These are phyloP conservation scores for Paradoxurus hermaphroditus DNA, from an alignment of 2,113 vertebrate species.

Conservation along the genomic window DNA sequence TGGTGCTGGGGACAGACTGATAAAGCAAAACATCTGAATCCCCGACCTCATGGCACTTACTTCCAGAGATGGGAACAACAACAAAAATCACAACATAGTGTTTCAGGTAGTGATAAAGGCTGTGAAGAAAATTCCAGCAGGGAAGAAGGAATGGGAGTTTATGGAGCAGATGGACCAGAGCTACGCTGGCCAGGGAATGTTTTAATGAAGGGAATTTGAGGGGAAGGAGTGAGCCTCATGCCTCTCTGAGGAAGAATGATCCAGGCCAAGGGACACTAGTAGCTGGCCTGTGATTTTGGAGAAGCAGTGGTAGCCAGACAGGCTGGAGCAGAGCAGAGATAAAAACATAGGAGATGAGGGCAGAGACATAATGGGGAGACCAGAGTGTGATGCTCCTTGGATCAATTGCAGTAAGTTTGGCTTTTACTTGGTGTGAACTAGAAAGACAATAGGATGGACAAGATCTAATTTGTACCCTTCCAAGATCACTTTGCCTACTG, in stretches of 20 bases:
- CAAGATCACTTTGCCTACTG: background rate
- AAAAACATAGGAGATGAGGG: background rate
- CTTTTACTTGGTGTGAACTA: background rate
- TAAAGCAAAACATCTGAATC: background rate
- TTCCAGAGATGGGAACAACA: background rate
- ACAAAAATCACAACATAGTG: background rate
- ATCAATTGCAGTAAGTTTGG: background rate
- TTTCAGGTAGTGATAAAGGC: background rate
- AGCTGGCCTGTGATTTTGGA: background rate
- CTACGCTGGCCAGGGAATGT: background rate
- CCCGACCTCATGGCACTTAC: background rate
- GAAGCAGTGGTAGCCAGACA: accelerated
- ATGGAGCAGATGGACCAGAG: background rate
- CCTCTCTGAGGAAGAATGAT: background rate
- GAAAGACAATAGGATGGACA: background rate
- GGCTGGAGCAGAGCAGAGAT: background rate
- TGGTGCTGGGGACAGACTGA: no score
- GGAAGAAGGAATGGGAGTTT: background rate
- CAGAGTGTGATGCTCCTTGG: background rate
- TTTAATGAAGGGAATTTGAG: background rate
- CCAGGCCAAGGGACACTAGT: background rate
- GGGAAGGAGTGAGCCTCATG: background rate
- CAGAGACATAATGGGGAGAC: background rate
- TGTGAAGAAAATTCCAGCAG: background rate
- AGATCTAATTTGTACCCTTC: background rate